phyloP scores from a whole-genome alignment of 1,140 invertebrate species.

The Stegodyphus mimosarum region DNA sequence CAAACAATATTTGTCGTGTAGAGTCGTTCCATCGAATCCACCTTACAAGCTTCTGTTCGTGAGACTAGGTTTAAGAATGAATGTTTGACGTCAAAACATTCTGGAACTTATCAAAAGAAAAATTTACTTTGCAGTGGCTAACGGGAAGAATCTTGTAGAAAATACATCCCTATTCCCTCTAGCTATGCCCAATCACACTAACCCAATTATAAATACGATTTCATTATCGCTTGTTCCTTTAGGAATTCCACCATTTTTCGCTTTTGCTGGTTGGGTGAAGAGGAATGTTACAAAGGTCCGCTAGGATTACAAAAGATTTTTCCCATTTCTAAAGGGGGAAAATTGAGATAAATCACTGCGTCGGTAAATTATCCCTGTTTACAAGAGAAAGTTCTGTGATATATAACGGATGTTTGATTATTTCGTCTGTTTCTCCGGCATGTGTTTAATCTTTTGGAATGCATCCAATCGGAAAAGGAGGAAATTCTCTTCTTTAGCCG shows the following conservation, averaged over 20 bases:
- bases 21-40: too few species aligned
- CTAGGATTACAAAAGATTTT: too few species aligned
- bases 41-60: neutral
- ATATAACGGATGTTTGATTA: too few species aligned
- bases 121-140: neutral
- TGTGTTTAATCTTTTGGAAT: too few species aligned
- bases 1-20: neutral
- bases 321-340: neutral
- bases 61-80: neutral
- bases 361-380: constrained; percentile 12
- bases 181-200: neutral
- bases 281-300: too few species aligned
- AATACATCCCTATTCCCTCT: neutral
- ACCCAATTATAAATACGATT: neutral
- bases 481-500: too few species aligned
- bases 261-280: neutral
- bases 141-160: neutral
- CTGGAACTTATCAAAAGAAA: constrained; percentile 10
- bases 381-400: neutral
- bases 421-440: too few species aligned
- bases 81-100: constrained; percentile 3
- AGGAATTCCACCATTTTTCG: neutral
- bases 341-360: constrained; percentile 23
- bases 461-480: too few species aligned
- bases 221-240: neutral